A percentile compares a stretch with the other conserved stretches of the same genome.
phyloP scores from a whole-genome alignment of 2,113 vertebrate species.

The Microcebus ravelobensis region DNA sequence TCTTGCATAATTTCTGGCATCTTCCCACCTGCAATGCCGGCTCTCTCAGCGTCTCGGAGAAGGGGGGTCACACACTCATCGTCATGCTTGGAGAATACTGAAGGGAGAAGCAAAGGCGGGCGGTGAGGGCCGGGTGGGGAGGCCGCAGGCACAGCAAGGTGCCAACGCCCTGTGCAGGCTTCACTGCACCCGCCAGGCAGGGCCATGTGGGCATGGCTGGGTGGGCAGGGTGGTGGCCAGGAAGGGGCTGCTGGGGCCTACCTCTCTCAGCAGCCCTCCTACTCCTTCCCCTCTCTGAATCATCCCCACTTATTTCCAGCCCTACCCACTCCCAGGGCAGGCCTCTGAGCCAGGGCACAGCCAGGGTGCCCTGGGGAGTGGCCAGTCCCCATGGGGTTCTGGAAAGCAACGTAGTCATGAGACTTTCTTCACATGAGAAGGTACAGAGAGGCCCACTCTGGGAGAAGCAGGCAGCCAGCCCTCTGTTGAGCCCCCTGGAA shows the following conservation, averaged over 20 bases:
- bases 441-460: not conserved
- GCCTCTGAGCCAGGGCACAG: not conserved
- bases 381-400: not conserved
- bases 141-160: fast-evolving
- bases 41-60: conserved; percentile 88
- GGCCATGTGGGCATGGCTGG: not conserved
- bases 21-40: conserved; percentile 94
- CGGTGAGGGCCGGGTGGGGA: not conserved
- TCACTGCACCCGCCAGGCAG: not conserved
- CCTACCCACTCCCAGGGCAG: not conserved
- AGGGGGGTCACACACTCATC: conserved; percentile 97
- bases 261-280: not conserved
- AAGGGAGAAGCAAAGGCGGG: conserved; percentile 73
- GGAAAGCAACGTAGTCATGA: not conserved
- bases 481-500: not conserved
- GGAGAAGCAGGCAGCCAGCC: not conserved
- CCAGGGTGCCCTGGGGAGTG: not conserved
- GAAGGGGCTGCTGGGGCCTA: not conserved
- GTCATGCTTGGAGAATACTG: conserved; percentile 99
- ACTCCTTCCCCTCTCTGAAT: not conserved
- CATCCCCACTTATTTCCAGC: not conserved
- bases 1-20: conserved; percentile 93
- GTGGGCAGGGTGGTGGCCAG: too few relatives aligned
- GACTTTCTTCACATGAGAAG: not conserved
- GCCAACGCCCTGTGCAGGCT: not conserved